Conservation (phyloP, 92 coral and sea anemone species). For the Scolanthus callimorphus region DNA sequence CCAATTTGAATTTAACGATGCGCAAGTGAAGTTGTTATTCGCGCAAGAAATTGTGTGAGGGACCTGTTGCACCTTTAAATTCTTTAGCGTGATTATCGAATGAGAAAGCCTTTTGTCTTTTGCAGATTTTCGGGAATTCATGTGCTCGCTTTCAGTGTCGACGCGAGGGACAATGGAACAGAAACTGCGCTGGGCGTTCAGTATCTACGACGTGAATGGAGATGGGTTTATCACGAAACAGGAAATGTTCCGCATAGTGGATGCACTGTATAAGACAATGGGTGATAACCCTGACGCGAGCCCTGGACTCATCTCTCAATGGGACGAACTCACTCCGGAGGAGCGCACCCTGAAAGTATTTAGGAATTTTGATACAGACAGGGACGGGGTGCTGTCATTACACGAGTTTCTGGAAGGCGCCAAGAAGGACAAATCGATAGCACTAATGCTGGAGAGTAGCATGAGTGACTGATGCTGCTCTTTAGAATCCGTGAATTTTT, state of each 20-base stretch:
- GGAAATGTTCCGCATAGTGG: constrained; percentile 94
- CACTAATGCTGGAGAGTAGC: constrained; percentile 73
- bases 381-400: constrained; percentile 91
- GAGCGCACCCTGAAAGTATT: constrained; percentile 92
- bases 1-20: too few relatives aligned
- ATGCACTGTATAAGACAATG: constrained; percentile 82
- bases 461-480: too few relatives aligned
- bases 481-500: too few relatives aligned
- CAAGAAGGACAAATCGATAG: constrained; percentile 84
- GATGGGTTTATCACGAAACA: constrained; percentile 92
- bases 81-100: too few relatives aligned
- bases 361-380: constrained; percentile 80
- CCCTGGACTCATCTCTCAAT: constrained; percentile 53
- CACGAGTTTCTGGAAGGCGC: constrained; percentile 94
- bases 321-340: constrained; percentile 90
- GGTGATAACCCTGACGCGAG: constrained; percentile 67
- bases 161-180: constrained; percentile 98
- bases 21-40: too few relatives aligned
- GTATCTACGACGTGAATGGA: constrained; percentile 94
- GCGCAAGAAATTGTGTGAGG: too few relatives aligned
- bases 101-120: too few relatives aligned
- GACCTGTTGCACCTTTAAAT: too few relatives aligned
- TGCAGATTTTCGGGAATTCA: constrained; percentile 93
- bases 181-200: constrained; percentile 93
- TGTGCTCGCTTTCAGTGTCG: constrained; percentile 93